Base-by-base conservation (phyloP, 1,140 invertebrate genomes). In the Lasioglossum albipes region DNA sequence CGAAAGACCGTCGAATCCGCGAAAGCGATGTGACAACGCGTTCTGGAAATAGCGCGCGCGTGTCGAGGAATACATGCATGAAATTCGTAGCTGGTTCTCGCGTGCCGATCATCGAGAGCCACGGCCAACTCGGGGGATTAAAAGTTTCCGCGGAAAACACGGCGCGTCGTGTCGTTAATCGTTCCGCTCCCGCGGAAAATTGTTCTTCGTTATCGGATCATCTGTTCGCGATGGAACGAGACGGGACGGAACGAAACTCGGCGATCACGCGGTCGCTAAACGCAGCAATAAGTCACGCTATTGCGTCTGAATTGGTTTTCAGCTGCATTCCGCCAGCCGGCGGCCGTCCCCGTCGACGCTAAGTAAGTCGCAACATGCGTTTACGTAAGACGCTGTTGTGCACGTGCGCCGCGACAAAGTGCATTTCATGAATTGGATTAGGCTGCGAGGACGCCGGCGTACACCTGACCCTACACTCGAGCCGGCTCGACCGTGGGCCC, bases 371-470 rank as follows among this genome's bases (percentile, higher is more conserved):
- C 49, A 13, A 41, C 49, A 42, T 61, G 7, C n/a, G 20, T n/a
- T 79, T 79, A 79, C 49, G 78, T 67, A 79, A 79, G 62, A 36
- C 45, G 0, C 45, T n/a, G 7, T 59, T 13, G 41, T 74, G 57
- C 62, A 67, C 45, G 71, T 65, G 62, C 52, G 66, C 66, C 59
- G 49, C 41, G 22, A 22, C 27, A 80, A 75, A 80, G 78, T 72
- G n/a, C 64, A 54, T 61, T 67, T 68, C 7, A 41, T 16, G 64
- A 80, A 80, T 80, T 62, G 72, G 65, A 74, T 80, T 80, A 75
- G 42, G 10, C 64, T 27, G 3, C 54, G 72, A 80, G 67, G 78
- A 75, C 72, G 61, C 59, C 59, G 57, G 18, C 18, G 54, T 75
- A n/a, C 65, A 9, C 65, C 16, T 66, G 61, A 73, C 70, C 18